Percentiles rank a stretch among this genome's conserved stretches.
Conservation (phyloP, 2,113 vertebrate genomes). For the Hyaena hyaena region DNA sequence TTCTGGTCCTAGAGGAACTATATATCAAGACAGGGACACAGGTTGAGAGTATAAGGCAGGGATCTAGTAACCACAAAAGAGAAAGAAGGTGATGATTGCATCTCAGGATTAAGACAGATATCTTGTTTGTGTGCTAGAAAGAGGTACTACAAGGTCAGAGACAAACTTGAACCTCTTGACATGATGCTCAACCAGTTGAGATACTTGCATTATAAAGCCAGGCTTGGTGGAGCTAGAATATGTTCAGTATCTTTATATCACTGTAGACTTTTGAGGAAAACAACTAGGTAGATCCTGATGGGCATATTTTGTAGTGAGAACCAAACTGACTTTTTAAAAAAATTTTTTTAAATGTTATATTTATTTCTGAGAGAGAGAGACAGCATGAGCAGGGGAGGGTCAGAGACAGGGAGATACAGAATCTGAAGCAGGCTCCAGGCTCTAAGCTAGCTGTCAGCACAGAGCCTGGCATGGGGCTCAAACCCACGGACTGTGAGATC, state of each 20-base stretch:
- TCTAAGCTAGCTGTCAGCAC: too few species aligned
- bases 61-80: background rate
- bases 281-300: background rate
- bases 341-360: too few species aligned
- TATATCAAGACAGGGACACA: background rate
- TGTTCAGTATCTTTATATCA: background rate
- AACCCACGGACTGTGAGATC: too few species aligned
- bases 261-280: background rate
- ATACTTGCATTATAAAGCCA: background rate
- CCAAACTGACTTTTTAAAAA: background rate
- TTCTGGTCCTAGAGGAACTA: background rate
- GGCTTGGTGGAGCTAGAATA: background rate
- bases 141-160: background rate
- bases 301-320: background rate
- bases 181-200: background rate
- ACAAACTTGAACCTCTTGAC: background rate
- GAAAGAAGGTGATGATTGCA: background rate
- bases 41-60: background rate
- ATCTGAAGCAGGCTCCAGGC: too few species aligned
- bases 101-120: background rate
- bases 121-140: background rate
- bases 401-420: too few species aligned
- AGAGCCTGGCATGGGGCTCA: too few species aligned
- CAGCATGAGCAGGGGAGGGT: too few species aligned
- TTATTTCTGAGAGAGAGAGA: too few species aligned